Base-by-base conservation (phyloP, 2,113 vertebrate species). In the Aegypius monachus region DNA sequence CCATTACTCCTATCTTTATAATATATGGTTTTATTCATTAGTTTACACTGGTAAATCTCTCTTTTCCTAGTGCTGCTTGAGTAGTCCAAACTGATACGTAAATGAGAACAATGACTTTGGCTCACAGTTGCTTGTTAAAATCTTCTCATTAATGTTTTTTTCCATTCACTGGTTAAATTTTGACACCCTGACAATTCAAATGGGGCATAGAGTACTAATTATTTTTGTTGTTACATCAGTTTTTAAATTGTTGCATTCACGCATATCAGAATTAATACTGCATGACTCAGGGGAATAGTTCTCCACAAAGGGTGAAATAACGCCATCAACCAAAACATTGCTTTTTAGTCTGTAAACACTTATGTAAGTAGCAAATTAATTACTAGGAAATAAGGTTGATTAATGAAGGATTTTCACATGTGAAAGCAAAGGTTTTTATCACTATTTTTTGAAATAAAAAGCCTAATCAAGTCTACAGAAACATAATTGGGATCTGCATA, bases 281-380 rank as follows among this genome's bases (percentile, higher is more conserved):
- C 59, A 59, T 93, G 90, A 88, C 86, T 81, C 88, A 48, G 52
- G 75, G 90, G 75, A 96, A 86, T 13, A 9, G 6, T 67, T 74
- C 50, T 78, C 43, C 65, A 81, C 29, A 92, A 94, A 88, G 75
- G 43, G 26, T 86, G 65, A 93, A 97, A 89, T 74, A 95, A 47
- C 1, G 0, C 20, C 38, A 47, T 81, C 81, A 88, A 78, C 29
- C 3, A 88, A 90, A 96, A 70, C 85, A 78, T 55, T 74, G 63
- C 16, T 91, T 86, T 91, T 93, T 42, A 86, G 16, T 50, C 31
- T 67, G 72, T 52, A 91, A 92, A 88, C 68, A 67, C 67, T 91
- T 96, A 94, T 25, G 67, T 92, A 94, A 94, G 70, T 80, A 85
- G 75, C 47, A 93, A 94, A 92, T 52, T 7, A 91, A 92, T 90